Percentiles rank a stretch among this genome's conserved stretches.
phyloP scores from a whole-genome alignment of 2,797 vertebrate species.

The Hypotaenidia okinawae region DNA sequence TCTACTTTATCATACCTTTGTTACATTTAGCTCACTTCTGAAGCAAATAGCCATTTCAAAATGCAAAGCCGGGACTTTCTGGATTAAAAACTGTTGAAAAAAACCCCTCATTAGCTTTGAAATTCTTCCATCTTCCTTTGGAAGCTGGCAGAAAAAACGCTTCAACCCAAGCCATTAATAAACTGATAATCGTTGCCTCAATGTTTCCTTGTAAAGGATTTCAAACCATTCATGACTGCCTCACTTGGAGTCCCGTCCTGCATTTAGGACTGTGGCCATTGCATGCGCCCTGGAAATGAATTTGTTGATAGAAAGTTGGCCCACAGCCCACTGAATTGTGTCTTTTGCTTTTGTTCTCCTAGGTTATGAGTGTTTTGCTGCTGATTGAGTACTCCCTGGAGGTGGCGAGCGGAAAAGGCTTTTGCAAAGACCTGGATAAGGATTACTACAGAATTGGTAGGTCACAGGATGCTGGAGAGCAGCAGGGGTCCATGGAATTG shows the following conservation, averaged over 20 bases:
- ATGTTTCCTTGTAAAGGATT: background rate
- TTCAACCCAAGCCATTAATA: background rate
- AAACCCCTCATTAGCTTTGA: background rate
- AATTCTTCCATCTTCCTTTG: background rate
- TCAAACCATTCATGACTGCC: background rate
- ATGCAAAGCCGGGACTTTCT: background rate
- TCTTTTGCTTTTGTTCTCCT: background rate
- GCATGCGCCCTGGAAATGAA: background rate
- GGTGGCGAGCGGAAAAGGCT: conserved; percentile 63
- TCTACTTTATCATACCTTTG: background rate
- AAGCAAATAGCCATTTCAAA: background rate
- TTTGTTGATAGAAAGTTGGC: background rate
- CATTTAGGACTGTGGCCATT: background rate
- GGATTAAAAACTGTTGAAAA: background rate
- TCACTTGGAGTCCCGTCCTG: background rate
- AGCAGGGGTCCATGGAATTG: background rate
- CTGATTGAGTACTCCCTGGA: conserved; percentile 74
- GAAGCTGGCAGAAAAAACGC: background rate
- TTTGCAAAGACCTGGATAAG: conserved; percentile 65
- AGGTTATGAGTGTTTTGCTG: conserved; percentile 76
- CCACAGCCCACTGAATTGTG: background rate
- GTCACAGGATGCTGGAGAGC: background rate
- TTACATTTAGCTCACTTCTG: background rate
- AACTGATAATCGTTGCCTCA: background rate
- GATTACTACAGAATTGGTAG: conserved; percentile 71